Conservation (phyloP, 1,140 invertebrate genomes). For the Brachionus angularis region DNA sequence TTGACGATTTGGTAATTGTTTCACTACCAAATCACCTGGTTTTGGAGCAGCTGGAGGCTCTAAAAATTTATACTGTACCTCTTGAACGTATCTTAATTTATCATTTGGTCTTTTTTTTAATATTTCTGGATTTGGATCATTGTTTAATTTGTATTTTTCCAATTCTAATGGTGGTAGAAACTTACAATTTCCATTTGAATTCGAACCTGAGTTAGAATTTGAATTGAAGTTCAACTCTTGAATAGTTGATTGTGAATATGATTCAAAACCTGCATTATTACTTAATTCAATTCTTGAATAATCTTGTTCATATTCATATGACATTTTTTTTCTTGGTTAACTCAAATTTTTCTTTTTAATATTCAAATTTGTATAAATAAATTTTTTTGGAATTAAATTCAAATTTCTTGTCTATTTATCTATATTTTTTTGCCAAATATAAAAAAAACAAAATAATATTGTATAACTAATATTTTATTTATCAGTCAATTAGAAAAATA, state of each 20-base stretch:
- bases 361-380: too few relatives aligned
- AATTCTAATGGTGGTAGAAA: background rate
- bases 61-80: slow-evolving; percentile 4
- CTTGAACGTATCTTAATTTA: background rate
- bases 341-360: too few relatives aligned
- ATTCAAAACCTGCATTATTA: too few relatives aligned
- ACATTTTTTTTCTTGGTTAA: too few relatives aligned
- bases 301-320: too few relatives aligned
- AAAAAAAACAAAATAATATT: too few relatives aligned
- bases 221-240: background rate
- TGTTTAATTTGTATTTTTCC: background rate
- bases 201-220: background rate
- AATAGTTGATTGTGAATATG: background rate
- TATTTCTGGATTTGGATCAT: slow-evolving; percentile 6
- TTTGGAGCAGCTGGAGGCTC: background rate
- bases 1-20: background rate
- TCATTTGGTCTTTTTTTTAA: background rate
- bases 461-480: too few relatives aligned
- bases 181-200: background rate
- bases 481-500: too few relatives aligned
- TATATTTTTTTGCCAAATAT: too few relatives aligned
- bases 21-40: background rate
- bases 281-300: too few relatives aligned
- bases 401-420: too few relatives aligned
- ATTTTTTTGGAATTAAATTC: too few relatives aligned